phyloP scores from a whole-genome alignment of 2,797 vertebrate species.

The Eleutherodactylus coqui region DNA sequence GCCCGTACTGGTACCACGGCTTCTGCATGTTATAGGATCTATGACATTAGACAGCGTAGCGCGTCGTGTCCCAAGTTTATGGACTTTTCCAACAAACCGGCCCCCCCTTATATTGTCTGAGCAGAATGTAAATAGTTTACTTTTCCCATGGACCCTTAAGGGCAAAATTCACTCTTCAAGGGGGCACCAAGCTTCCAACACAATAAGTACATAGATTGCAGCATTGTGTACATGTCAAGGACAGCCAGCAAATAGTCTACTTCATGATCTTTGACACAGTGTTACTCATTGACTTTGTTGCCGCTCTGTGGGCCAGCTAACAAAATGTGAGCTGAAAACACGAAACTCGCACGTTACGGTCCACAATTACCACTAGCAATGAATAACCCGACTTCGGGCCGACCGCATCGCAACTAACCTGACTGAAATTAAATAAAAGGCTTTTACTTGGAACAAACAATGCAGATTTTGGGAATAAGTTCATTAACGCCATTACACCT shows the following conservation, averaged over 20 bases:
- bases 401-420: neutral
- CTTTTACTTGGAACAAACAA: neutral
- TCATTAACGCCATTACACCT: neutral
- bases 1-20: too few species aligned
- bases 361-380: neutral
- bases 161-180: neutral
- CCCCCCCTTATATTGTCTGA: neutral
- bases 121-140: neutral
- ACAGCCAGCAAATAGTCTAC: neutral
- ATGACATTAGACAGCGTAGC: neutral
- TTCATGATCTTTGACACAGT: neutral
- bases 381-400: neutral
- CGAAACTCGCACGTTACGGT: neutral
- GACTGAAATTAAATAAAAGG: neutral
- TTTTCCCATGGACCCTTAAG: neutral
- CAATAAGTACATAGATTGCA: neutral
- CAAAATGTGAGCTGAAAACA: neutral
- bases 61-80: too few species aligned
- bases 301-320: neutral
- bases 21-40: too few species aligned
- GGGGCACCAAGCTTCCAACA: neutral
- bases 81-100: neutral
- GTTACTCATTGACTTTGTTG: neutral
- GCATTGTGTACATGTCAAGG: neutral
- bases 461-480: neutral